Percentiles rank a stretch among this genome's conserved stretches.
Evolutionary conservation across 2,888 invertebrate genomes (phyloP).

Genomic region (Ischnura elegans): DNA sequence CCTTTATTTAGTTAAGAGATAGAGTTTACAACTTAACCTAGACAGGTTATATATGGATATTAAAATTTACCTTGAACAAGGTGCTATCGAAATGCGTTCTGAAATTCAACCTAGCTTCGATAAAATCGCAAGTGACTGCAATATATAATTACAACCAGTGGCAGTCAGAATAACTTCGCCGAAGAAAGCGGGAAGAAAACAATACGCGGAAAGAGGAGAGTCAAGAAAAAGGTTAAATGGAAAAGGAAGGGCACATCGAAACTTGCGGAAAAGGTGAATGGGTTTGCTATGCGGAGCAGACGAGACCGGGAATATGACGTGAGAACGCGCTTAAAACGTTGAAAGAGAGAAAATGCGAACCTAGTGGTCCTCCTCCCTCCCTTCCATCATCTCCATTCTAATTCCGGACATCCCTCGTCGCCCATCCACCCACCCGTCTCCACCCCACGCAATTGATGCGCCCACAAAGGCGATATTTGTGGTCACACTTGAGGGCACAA

Average conservation of each 20-base stretch:
- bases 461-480: slow-evolving; percentile 63
- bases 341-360: not conserved
- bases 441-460: not conserved
- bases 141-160: not conserved
- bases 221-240: not conserved
- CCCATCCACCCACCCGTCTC: not conserved
- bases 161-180: not conserved
- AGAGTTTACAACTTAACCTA: no score
- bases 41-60: no score
- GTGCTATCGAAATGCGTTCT: no score
- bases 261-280: not conserved
- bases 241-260: not conserved
- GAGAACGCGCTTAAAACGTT: not conserved
- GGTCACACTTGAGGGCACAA: slow-evolving; percentile 30
- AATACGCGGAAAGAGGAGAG: not conserved
- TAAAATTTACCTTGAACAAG: no score
- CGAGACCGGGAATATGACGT: not conserved
- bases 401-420: not conserved
- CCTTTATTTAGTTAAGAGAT: no score
- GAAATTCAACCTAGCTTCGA: no score
- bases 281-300: not conserved
- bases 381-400: not conserved
- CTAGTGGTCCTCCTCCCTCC: not conserved
- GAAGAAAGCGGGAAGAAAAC: not conserved
- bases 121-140: no score